Base-by-base conservation (phyloP, 2,797 vertebrate species). In the Chelidonichthys spinosus region DNA sequence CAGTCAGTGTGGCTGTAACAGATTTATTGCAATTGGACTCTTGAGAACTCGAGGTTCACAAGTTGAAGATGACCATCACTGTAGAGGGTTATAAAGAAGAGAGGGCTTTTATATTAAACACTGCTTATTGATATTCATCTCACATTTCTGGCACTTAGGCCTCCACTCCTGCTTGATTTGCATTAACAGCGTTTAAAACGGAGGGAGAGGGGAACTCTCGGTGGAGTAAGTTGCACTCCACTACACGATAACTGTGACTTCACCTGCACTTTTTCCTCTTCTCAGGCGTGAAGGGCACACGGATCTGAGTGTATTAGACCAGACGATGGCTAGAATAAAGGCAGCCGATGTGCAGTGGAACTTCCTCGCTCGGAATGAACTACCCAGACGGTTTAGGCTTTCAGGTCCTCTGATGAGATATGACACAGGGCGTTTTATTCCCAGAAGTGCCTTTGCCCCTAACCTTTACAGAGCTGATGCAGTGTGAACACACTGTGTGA, bases 181-280 rank as follows among this genome's bases (percentile, higher is more conserved):
- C 89, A 92, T 92, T 85, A 90, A 86, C 81, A 85, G 69, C 63
- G 65, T 90, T 90, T 91, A 86, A 92, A 87, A 83, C 64, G 65
- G 85, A 87, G 65, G 74, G 42, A 83, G 63, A 76, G 62, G 64
- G 25, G 55, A 87, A 87, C 63, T 81, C 85, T 85, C 88, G 32
- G 65, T 17, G 79, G 79, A 85, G 43, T 55, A 36, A 76, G 83
- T 81, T 84, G 83, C 76, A 69, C 85, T 90, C 50, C 4, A 83
- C 87, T 84, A 84, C 76, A 78, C 83, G 78, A 86, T 87, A 73
- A 76, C 72, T 68, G 69, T 79, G 88, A 87, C 84, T 88, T 81
- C 87, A 88, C 75, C 75, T 81, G 79, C 72, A 47, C 71, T 79
- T 79, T 78, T 79, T 79, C 25, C 72, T 85, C 85, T 84, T 84